Evolutionary conservation across 2,888 invertebrate species (phyloP).

Genomic region (Strigamia transsilvanica): DNA sequence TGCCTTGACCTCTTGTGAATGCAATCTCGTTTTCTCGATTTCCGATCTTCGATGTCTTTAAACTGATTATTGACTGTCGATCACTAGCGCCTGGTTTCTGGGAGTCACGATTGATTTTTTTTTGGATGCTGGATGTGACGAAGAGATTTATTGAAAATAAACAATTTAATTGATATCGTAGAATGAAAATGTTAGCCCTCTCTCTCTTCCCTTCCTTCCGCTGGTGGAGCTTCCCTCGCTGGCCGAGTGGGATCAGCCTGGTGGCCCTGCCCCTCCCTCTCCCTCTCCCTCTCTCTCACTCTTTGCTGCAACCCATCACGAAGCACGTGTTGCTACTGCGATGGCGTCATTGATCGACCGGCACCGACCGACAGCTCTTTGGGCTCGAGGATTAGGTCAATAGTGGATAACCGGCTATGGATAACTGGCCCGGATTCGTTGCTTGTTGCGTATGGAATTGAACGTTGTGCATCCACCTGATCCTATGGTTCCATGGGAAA

Average conservation of each 20-base stretch:
- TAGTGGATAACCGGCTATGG: not conserved
- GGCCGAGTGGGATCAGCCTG: slow-evolving; percentile 30
- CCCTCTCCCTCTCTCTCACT: not conserved
- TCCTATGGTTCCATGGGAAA: not conserved
- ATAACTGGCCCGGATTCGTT: not conserved
- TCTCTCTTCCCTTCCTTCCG: too few species aligned
- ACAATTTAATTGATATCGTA: too few species aligned
- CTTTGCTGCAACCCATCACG: slow-evolving; percentile 21
- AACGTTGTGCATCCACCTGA: not conserved
- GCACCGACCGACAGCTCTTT: not conserved
- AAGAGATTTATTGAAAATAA: too few species aligned
- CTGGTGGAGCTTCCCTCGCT: slow-evolving; percentile 13
- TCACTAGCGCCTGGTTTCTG: too few species aligned
- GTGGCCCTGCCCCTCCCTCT: not conserved
- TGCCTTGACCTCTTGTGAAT: too few species aligned
- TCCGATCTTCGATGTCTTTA: too few species aligned
- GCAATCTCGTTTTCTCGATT: too few species aligned
- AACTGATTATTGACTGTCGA: too few species aligned
- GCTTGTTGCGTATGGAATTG: not conserved
- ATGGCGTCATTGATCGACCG: slow-evolving; percentile 32
- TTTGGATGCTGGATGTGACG: too few species aligned
- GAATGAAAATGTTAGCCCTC: not conserved
- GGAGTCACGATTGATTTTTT: too few species aligned
- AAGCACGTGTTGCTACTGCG: slow-evolving; percentile 45
- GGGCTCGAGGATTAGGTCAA: not conserved